Conservation (phyloP, 1,140 invertebrate genomes). For the Nasonia giraulti region DNA sequence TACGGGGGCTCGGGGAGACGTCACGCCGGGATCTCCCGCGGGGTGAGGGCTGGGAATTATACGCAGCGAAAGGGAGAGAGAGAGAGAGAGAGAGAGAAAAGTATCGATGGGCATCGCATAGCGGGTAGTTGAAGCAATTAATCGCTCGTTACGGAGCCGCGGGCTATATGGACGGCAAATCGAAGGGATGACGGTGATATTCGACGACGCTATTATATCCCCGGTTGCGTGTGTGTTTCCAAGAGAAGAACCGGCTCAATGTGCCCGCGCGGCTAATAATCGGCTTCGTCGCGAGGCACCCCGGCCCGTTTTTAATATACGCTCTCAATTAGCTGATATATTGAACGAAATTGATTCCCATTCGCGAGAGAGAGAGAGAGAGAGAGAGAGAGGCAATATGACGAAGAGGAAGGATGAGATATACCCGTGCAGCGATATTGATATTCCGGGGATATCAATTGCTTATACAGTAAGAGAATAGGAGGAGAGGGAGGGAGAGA, state of each 20-base stretch:
- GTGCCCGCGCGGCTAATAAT: too few relatives aligned
- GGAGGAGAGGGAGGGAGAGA: not conserved
- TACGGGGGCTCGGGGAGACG: too few relatives aligned
- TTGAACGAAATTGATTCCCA: constrained; percentile 4
- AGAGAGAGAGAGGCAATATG: not conserved
- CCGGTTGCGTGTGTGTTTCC: not conserved
- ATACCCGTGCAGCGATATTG: not conserved
- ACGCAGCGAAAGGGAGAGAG: too few relatives aligned
- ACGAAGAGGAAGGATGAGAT: too few relatives aligned
- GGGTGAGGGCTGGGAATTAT: not conserved
- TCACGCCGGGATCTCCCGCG: not conserved
- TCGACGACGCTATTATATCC: not conserved
- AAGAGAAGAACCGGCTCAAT: too few relatives aligned
- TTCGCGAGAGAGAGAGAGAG: not conserved
- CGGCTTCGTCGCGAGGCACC: not conserved
- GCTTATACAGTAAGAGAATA: not conserved
- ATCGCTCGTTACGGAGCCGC: not conserved
- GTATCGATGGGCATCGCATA: not conserved
- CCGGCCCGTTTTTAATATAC: constrained; percentile 3
- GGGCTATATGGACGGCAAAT: not conserved
- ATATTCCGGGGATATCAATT: constrained; percentile 4
- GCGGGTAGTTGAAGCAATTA: not conserved
- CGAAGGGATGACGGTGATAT: not conserved
- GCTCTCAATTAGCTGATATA: constrained; percentile 3
- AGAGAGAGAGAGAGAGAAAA: too few relatives aligned